Evolutionary conservation across 2,113 vertebrate species (phyloP), one percentile per base, ranked within the genome.

Genomic region (Amphiprion ocellaris): DNA sequence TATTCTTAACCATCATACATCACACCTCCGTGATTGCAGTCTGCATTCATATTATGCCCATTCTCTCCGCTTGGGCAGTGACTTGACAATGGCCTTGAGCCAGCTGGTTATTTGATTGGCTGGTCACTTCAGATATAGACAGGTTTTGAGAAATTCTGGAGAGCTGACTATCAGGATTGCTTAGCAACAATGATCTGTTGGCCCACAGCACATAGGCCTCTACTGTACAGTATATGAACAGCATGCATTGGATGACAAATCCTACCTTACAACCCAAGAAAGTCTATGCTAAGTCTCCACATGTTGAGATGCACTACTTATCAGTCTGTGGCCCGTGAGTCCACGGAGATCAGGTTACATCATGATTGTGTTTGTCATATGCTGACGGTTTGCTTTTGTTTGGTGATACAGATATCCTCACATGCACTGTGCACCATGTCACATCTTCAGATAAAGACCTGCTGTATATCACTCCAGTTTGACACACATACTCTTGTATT

Each of bases 171-270:
- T 81, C 74, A 79, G 79, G 56, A 92, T 90, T 89, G 88, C 91
- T 92, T 91, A 92, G 90, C 92, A 93, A 93, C 89, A 89, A 85
- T 85, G 74, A 86, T 80, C 66, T 50, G 65, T 61, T 23, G 50
- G 77, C 21, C 68, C 55, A 72, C 55, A 70, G 61, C 77, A 61
- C 69, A 67, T 14, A 2, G 54, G 79, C 54, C 62, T 66, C 14
- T 15, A 4, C 65, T 74, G 41, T 50, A n/a, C 44, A 33, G 23
- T 41, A 28, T 67, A 70, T 56, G 60, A 65, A 21, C 12, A 6
- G 14, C 28, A 23, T 44, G 4, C 23, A 23, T 58, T 24, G 28
- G 21, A 47, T 44, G 62, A 77, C 50, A 21, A 10, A 64, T 64
- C 24, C 39, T 15, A 1, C 2, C 14, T 14, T 12, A 50, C 19